A percentile compares a stretch with the other conserved stretches of the same genome.
These are phyloP conservation scores for Lontra canadensis DNA, from an alignment of 2,113 vertebrate species.

Conservation along the genomic window DNA sequence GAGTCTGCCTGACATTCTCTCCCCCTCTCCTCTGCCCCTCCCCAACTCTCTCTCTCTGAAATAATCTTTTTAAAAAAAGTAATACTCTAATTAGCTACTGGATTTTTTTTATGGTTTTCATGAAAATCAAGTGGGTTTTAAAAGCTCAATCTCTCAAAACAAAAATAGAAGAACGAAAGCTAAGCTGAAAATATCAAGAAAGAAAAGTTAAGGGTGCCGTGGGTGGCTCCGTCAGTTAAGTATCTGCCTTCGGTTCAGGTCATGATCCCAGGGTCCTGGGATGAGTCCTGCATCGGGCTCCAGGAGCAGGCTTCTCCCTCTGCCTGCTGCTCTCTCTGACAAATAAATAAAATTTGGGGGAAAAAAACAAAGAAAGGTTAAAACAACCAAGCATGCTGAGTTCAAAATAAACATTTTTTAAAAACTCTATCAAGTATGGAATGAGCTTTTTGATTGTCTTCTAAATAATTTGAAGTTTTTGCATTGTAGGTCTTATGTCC, in stretches of 20 bases:
- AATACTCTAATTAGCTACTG: neutral
- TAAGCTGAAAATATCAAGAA: slow-evolving; percentile 1
- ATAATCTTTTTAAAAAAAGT: neutral
- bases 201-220: neutral
- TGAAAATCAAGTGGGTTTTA: neutral
- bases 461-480: neutral
- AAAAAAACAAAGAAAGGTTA: neutral
- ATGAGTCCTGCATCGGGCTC: too few relatives aligned
- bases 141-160: neutral
- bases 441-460: neutral
- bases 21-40: neutral
- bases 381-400: neutral
- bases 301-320: too few relatives aligned
- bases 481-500: neutral
- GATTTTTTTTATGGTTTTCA: neutral
- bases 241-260: too few relatives aligned
- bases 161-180: neutral
- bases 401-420: neutral
- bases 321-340: too few relatives aligned
- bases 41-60: neutral
- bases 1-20: neutral
- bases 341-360: too few relatives aligned
- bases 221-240: too few relatives aligned
- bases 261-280: too few relatives aligned
- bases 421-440: neutral